These are phyloP conservation scores for Aradus depressus DNA, from an alignment of 2,888 invertebrate genomes.

Conservation along the genomic window DNA sequence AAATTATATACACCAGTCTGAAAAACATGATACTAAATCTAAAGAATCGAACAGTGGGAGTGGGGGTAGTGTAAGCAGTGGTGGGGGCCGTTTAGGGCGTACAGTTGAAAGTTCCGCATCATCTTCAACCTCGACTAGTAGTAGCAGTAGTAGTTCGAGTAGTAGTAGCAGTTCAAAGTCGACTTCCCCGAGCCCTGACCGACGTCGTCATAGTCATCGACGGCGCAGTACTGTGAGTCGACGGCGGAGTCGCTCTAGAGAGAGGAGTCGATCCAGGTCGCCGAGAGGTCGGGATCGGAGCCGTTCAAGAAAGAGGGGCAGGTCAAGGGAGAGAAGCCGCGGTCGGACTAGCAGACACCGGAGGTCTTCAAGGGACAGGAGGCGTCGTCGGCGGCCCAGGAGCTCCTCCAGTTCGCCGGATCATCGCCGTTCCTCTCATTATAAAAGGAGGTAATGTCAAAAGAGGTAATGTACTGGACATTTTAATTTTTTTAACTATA, in stretches of 20 bases:
- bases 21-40: neutral
- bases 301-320: conserved; percentile 12
- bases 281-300: conserved; percentile 17
- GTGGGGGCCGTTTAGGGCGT: no score
- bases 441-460: conserved; percentile 9
- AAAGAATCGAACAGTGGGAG: neutral
- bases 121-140: no score
- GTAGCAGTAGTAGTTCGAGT: conserved; percentile 4
- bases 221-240: no score
- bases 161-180: conserved; percentile 12
- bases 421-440: neutral
- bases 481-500: no score
- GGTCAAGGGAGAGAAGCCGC: neutral
- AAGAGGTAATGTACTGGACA: no score
- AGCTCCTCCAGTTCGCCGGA: conserved; percentile 33
- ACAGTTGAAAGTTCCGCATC: no score
- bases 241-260: no score
- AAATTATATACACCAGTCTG: no score
- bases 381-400: neutral
- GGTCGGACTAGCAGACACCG: neutral
- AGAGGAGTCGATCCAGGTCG: no score
- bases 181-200: no score
- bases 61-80: no score
- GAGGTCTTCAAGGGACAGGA: conserved; percentile 1
- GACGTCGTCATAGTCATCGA: no score